A percentile compares a stretch with the other conserved stretches of the same genome.
Evolutionary conservation across 2,888 invertebrate genomes (phyloP).

Genomic region (Romanomermis culicivorax): DNA sequence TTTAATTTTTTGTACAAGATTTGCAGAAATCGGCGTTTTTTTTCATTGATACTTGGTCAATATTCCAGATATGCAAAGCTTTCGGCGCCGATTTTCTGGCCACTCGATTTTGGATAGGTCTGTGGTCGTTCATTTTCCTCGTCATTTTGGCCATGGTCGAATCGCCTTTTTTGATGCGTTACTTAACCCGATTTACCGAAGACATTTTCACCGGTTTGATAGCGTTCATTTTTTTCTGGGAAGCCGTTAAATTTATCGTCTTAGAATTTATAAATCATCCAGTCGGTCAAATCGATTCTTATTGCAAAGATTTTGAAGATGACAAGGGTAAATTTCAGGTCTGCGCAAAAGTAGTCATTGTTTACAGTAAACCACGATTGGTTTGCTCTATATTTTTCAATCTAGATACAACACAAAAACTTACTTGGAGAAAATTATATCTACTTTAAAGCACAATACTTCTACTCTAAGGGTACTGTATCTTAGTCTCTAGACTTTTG

Average conservation of each 20-base stretch:
- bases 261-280: background rate
- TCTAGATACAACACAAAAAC: too few relatives aligned
- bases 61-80: slow-evolving; percentile 49
- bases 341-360: too few relatives aligned
- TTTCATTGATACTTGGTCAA: too few relatives aligned
- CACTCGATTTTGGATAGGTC: slow-evolving; percentile 68
- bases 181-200: slow-evolving; percentile 79
- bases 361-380: too few relatives aligned
- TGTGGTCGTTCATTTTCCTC: slow-evolving; percentile 71
- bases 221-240: slow-evolving; percentile 78
- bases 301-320: background rate
- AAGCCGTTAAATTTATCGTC: slow-evolving; percentile 52
- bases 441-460: too few relatives aligned
- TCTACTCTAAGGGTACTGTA: too few relatives aligned
- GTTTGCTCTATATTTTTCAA: too few relatives aligned
- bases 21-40: too few relatives aligned
- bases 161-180: slow-evolving; percentile 70
- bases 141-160: slow-evolving; percentile 62
- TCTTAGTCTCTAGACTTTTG: too few relatives aligned
- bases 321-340: too few relatives aligned
- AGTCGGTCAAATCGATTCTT: background rate
- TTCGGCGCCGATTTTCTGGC: slow-evolving; percentile 61
- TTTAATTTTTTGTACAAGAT: too few relatives aligned
- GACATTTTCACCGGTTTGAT: slow-evolving; percentile 92
- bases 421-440: too few relatives aligned